Base-by-base conservation (phyloP, 2,888 invertebrate species). In the Acrocera orbiculus region DNA sequence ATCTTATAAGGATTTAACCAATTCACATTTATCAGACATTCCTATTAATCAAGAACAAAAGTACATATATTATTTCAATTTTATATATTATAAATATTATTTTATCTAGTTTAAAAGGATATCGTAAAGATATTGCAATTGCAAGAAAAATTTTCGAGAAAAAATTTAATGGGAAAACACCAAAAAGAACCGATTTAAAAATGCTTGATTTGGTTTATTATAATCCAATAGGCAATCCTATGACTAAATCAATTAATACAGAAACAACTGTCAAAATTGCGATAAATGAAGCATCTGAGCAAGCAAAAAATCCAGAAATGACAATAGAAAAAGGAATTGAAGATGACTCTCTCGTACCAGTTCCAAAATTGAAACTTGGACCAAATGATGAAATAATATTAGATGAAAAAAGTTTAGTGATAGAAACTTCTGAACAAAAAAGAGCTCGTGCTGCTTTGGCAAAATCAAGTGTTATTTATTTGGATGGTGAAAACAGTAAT, bases 201-300 rank as follows among this genome's bases (percentile, higher is more conserved):
- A 90, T 93, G 87, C 78, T 81, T 45, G 90, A 92, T 60, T 69
- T 90, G 33, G 86, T 92, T 48, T 86, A 79, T 61, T 90, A 85
- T 61, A 92, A 92, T 62, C 90, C 90, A 4, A 56, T 64, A 2
- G 66, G 69, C 9, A 81, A 80, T 59, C 81, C 81, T 4, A 79
- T 85, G 66, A 23, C 5, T 19, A 8, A 19, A 19, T 8, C 5
- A 19, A 19, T 19, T 6, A 5, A 15, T 13, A 27, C 14, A 59
- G 2, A 53, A 54, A 27, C 53, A 54, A 11, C 11, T 23, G 23
- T 58, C n/a, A 7, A 5, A 19, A 61, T 39, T 54, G 60, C 36
- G 60, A 25, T 9, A 32, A 36, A 3, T 29, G 40, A 20, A 16
- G 14, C 28, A 36, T 14, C 30, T 3, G 29, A 17, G 2, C 17